Conservation (phyloP, 2,888 invertebrate species). For the Drosophila longiperda region DNA sequence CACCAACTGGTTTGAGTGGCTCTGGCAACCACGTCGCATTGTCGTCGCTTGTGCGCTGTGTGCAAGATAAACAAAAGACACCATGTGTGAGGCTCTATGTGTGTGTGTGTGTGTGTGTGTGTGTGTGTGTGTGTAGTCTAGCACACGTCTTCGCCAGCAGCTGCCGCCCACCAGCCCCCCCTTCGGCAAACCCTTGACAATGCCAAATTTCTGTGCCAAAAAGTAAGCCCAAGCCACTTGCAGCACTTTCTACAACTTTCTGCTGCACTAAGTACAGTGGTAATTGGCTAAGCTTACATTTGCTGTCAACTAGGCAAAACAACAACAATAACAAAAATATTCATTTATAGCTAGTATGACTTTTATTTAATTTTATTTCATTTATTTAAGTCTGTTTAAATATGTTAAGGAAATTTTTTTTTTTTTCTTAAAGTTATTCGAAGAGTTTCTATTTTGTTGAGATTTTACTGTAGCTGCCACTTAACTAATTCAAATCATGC, state of each 20-base stretch:
- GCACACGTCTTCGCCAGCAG: constrained; percentile 65
- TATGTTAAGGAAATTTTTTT: not conserved
- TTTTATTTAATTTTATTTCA: not conserved
- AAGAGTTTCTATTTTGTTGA: not conserved
- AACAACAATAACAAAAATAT: not conserved
- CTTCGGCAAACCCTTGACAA: not conserved
- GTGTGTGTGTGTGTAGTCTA: constrained; percentile 36
- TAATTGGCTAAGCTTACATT: constrained; percentile 5
- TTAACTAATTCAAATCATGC: constrained; percentile 85
- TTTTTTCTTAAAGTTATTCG: not conserved
- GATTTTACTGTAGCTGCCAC: constrained; percentile 63
- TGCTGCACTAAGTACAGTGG: constrained; percentile 36
- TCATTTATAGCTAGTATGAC: not conserved
- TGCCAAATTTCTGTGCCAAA: constrained; percentile 18
- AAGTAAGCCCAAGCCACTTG: constrained; percentile 40
- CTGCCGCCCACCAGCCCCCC: not conserved
- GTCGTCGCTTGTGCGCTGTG: constrained; percentile 64
- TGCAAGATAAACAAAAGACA: constrained; percentile 77
- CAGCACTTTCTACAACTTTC: constrained; percentile 22
- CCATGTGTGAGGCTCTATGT: constrained; percentile 25
- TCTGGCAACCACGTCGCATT: constrained; percentile 51
- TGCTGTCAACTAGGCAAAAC: not conserved
- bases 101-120: constrained; percentile 13
- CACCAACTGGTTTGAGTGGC: constrained; percentile 43
- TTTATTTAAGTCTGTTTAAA: not conserved